A percentile compares a stretch with the other conserved stretches of the same genome.
phyloP scores from a whole-genome alignment of 1,140 invertebrate species.

The Propsilocerus akamusi region DNA sequence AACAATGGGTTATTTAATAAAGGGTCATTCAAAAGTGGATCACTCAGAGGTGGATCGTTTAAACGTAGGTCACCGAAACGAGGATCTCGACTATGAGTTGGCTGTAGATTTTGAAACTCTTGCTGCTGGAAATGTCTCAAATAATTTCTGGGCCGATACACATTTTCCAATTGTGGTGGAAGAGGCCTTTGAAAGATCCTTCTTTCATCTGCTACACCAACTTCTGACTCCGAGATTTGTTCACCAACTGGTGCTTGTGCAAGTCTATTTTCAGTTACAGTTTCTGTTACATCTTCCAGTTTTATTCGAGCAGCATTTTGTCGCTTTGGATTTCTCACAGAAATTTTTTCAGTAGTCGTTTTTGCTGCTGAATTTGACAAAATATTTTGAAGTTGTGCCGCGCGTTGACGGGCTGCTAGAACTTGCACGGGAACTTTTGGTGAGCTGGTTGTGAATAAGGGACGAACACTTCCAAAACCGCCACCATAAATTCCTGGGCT shows the following conservation, averaged over 20 bases:
- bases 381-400: slow-evolving; percentile 20
- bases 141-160: background rate
- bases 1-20: no score
- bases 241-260: slow-evolving; percentile 14
- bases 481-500: slow-evolving; percentile 43
- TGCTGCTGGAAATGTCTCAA: background rate
- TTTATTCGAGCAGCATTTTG: slow-evolving; percentile 10
- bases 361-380: slow-evolving; percentile 1
- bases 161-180: background rate
- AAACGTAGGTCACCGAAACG: no score
- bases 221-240: slow-evolving; percentile 16
- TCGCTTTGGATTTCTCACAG: slow-evolving; percentile 10
- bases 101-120: background rate
- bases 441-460: slow-evolving; percentile 41
- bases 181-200: background rate
- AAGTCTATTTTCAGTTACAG: slow-evolving; percentile 8
- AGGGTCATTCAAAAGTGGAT: no score
- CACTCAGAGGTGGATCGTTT: no score
- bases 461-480: slow-evolving; percentile 32
- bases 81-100: background rate
- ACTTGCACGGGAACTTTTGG: slow-evolving; percentile 23
- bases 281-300: slow-evolving; percentile 13
- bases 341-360: slow-evolving; percentile 9
- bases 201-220: slow-evolving; percentile 1
- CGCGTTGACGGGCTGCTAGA: slow-evolving; percentile 10